Evolutionary conservation across 37 sponge, comb jelly and placozoan genomes (phyloP), one percentile per base, ranked within the genome.

Genomic region (Chondrosia reniformis): DNA sequence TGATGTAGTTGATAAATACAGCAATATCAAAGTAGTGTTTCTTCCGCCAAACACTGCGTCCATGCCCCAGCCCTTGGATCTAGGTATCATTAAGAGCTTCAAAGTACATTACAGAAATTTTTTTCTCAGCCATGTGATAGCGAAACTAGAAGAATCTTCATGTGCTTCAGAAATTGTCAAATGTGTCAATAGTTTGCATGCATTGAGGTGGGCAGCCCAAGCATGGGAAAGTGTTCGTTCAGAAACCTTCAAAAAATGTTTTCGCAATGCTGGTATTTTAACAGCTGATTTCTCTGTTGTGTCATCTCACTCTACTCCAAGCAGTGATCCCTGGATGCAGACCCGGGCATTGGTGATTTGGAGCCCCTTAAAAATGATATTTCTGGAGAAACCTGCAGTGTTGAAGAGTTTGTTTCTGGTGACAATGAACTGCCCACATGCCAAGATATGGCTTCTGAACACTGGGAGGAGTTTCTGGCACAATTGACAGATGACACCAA

Each of bases 41-140:
- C 75, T 89, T 46, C 85, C 85, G 40, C 65, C 85, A 3, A 84
- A 89, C 66, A 89, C 85, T 6, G 84, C 89, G 15, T 80, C 85
- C 37, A 80, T 49, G 54, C 74, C 84, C 19, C 85, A 89, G 73
- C 89, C 89, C 4, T 49, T 89, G 34, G 89, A 87, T 72, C 79
- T 77, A 28, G 83, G 89, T 13, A 89, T 89, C 13, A 89, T 84
- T 34, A 43, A 84, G 79, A 84, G 67, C 49, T 88, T 88, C 44
- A 89, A 89, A 49, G 75, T 84, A n/a, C 83, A 76, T 25, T 89
- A 80, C 49, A 8, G 82, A 33, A 80, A 67, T 3, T 56, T 46
- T 6, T 43, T 88, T 30, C 25, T 89, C 43, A 19, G 55, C 7
- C 55, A 76, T 54, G 45, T 76, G 24, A 10, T 87, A 46, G 27